Evolutionary conservation across 2,113 vertebrate genomes (phyloP).

Genomic region (Gymnobelideus leadbeateri): DNA sequence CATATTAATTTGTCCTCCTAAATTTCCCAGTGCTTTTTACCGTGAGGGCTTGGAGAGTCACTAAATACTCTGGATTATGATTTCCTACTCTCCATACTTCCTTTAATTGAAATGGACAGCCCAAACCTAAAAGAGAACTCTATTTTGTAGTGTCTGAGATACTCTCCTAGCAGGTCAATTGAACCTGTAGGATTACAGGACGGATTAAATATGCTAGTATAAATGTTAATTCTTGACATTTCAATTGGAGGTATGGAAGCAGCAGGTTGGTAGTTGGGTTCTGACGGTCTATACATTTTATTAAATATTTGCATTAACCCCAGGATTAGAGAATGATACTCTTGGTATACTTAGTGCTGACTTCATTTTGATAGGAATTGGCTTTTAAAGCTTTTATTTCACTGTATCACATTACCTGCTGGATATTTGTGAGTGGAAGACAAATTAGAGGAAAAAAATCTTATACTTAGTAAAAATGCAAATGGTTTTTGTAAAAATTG

Average conservation of each 20-base stretch:
- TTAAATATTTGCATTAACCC: constrained; percentile 17
- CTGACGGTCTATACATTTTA: background rate
- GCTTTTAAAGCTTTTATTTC: background rate
- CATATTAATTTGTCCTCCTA: constrained; percentile 74
- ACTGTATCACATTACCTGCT: background rate
- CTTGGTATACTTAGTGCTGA: background rate
- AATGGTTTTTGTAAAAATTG: background rate
- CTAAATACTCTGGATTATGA: constrained; percentile 67
- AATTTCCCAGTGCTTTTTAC: constrained; percentile 62
- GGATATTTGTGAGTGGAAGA: background rate
- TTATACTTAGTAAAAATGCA: background rate
- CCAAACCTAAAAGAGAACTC: constrained; percentile 25
- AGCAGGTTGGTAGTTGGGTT: background rate
- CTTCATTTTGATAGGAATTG: constrained; percentile 36
- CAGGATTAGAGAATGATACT: constrained; percentile 24
- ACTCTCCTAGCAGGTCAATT: constrained; percentile 42
- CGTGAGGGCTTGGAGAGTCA: constrained; percentile 65
- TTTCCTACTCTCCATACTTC: constrained; percentile 42
- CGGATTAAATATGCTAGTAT: background rate
- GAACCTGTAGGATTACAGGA: constrained; percentile 8
- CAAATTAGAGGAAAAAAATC: background rate
- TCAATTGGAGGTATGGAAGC: background rate
- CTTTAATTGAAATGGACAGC: constrained; percentile 57
- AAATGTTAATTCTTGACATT: constrained; percentile 44
- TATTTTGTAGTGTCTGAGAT: constrained; percentile 15